A percentile compares a stretch with the other conserved stretches of the same genome.
These are phyloP conservation scores for Sebastes diaconus DNA, from an alignment of 2,797 vertebrate genomes.

Conservation along the genomic window DNA sequence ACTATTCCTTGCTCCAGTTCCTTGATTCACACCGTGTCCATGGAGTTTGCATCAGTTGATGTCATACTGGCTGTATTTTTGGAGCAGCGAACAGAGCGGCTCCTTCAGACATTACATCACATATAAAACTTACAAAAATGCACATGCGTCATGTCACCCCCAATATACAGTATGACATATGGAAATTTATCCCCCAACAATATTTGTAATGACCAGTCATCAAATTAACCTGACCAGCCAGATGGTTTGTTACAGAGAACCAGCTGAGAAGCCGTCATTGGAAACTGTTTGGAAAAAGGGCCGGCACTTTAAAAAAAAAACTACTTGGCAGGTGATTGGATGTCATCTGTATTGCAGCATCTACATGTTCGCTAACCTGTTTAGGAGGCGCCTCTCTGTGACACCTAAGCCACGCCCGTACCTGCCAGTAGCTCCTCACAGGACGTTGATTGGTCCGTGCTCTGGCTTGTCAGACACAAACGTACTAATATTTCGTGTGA, in stretches of 20 bases:
- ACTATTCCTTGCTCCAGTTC: conserved; percentile 27
- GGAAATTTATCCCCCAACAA: not conserved
- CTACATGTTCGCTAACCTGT: not conserved
- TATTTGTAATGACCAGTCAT: not conserved
- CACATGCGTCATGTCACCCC: too few species aligned
- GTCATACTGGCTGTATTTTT: conserved; percentile 47
- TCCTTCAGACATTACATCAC: conserved; percentile 59
- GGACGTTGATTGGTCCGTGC: too few species aligned
- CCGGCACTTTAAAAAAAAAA: too few species aligned
- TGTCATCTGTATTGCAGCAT: not conserved
- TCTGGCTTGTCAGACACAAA: not conserved
- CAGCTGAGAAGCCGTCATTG: too few species aligned
- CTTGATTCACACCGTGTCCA: conserved; percentile 38
- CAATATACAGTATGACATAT: not conserved
- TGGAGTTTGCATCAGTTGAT: conserved; percentile 54
- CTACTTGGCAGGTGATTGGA: too few species aligned
- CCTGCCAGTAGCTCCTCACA: too few species aligned
- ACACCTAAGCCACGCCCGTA: too few species aligned
- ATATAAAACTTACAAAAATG: conserved; percentile 4
- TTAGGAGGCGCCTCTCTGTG: not conserved
- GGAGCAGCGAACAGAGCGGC: conserved; percentile 19
- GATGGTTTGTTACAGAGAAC: not conserved
- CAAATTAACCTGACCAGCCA: not conserved
- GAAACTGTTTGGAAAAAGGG: too few species aligned
- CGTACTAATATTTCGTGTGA: not conserved